Base-by-base conservation (phyloP, 2,888 invertebrate genomes). In the Melinaea menophilus region DNA sequence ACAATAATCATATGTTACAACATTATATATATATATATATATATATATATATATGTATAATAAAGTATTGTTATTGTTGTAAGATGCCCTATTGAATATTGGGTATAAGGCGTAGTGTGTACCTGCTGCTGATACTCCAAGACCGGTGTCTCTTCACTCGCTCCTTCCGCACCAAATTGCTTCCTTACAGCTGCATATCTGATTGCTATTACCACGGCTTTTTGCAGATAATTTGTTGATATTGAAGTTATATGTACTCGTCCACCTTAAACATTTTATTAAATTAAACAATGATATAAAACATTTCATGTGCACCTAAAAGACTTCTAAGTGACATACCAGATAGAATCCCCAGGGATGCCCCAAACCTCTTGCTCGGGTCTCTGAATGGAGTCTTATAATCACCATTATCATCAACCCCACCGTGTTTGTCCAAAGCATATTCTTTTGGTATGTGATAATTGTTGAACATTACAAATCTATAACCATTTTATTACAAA, bases 61-160 rank as follows among this genome's bases (percentile, higher is more conserved):
- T 22, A 22, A 22, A 22, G 22, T 22, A 22, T 22, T 22, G 22
- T 22, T 22, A 22, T 22, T 22, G 22, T 22, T 1, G 0, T 22
- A 22, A 22, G 22, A 22, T 22, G 22, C 22, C 22, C 0, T 22
- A 22, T 41, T 9, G 3, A 9, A 9, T 41, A 41, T 41, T 5
- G 9, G 7, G 9, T 2, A 41, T 9, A 9, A 41, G 9, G 7
- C 2, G 4, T n/a, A 51, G 31, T 9, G 7, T n/a, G 54, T 80
- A 95, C 95, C 87, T 97, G 97, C 51, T 96, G 93, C 81, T 97
- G 98, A 81, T 99, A 99, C 79, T 98, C 98, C 71, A 99, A 84
- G 1, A 99, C 95, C 0, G 98, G 95, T 67, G 94, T 92, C 82
- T 99, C 98, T 61, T 93, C 92, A 5, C 86, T 79, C 2, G 88